Evolutionary conservation across 1,140 invertebrate genomes (phyloP).

Genomic region (Tetramorium simillimum): DNA sequence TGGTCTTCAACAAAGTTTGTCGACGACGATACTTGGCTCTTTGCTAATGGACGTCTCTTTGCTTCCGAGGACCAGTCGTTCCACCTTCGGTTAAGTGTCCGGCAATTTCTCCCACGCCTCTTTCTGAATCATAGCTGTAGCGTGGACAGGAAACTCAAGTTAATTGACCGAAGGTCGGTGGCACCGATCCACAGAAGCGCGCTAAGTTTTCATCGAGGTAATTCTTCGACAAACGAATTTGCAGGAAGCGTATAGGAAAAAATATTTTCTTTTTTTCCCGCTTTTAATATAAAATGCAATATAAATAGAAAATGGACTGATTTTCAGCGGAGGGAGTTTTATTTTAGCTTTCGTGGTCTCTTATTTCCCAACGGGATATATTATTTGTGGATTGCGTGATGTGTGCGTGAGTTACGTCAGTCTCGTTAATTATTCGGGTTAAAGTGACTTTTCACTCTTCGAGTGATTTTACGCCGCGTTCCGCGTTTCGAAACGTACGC

Average conservation of each 20-base stretch:
- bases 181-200: neutral
- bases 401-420: conserved; percentile 38
- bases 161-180: neutral
- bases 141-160: neutral
- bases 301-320: conserved; percentile 33
- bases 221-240: conserved; percentile 7
- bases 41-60: conserved; percentile 53
- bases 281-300: neutral
- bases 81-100: conserved; percentile 28
- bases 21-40: conserved; percentile 47
- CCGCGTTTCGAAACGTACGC: neutral
- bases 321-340: neutral
- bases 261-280: conserved; percentile 25
- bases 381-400: conserved; percentile 6
- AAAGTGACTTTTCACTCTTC: conserved; percentile 5
- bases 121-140: neutral
- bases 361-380: neutral
- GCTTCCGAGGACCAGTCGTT: conserved; percentile 12
- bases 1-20: conserved; percentile 26
- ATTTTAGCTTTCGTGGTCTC: neutral
- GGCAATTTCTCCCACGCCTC: neutral
- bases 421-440: conserved; percentile 10
- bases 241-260: neutral
- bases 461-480: neutral
- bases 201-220: conserved; percentile 4